These are phyloP conservation scores for Aporophyla lueneburgensis DNA, from an alignment of 2,888 invertebrate species.

Conservation along the genomic window DNA sequence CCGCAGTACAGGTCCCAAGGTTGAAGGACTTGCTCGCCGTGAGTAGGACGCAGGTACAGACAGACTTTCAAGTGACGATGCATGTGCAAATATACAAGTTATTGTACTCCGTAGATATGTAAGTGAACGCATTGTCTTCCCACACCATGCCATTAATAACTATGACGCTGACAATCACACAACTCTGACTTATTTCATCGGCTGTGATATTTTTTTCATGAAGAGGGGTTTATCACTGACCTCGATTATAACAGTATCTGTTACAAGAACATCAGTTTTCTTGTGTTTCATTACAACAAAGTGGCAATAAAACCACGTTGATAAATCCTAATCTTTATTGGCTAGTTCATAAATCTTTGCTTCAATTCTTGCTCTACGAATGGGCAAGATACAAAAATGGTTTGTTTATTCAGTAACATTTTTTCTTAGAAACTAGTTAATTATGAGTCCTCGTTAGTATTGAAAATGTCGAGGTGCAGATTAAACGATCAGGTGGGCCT, in stretches of 20 bases:
- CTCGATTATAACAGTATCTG: constrained; percentile 30
- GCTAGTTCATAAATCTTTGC: constrained; percentile 25
- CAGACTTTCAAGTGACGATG: constrained; percentile 85
- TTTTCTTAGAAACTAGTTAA: constrained; percentile 50
- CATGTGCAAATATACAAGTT: constrained; percentile 72
- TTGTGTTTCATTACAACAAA: constrained; percentile 39
- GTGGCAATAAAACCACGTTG: constrained; percentile 14
- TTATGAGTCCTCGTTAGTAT: constrained; percentile 42
- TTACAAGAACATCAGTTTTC: constrained; percentile 33
- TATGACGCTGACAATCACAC: constrained; percentile 27
- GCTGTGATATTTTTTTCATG: constrained; percentile 26
- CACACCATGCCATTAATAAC: constrained; percentile 51
- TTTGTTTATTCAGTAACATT: constrained; percentile 27
- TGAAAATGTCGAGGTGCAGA: constrained; percentile 53
- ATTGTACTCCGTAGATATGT: constrained; percentile 66
- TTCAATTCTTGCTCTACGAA: constrained; percentile 23
- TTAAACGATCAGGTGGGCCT: constrained; percentile 61
- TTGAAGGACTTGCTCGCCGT: constrained; percentile 85
- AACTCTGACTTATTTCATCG: constrained; percentile 26
- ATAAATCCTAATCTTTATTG: constrained; percentile 40
- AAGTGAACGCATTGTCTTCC: constrained; percentile 69
- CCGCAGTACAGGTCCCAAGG: constrained; percentile 85
- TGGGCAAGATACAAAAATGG: constrained; percentile 3
- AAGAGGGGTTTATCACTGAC: constrained; percentile 38
- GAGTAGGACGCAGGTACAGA: constrained; percentile 78